These are phyloP conservation scores for Caenorhabditis briggsae DNA, from an alignment of 1,140 invertebrate species.

Conservation along the genomic window DNA sequence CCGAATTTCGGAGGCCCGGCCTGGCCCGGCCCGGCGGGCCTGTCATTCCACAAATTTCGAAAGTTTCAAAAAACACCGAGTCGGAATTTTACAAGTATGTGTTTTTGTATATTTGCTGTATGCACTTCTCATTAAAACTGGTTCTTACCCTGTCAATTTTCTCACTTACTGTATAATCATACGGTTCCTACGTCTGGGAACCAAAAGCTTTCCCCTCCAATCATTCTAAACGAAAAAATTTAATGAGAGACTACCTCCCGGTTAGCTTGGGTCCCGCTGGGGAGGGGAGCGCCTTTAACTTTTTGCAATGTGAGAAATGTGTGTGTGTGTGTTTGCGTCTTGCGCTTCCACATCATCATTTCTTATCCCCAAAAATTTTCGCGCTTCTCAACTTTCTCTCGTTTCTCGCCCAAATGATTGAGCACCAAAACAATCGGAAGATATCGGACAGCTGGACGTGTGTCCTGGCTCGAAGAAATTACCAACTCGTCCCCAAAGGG, in stretches of 20 bases:
- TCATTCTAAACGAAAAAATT: conserved; percentile 21
- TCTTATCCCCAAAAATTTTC: conserved; percentile 46
- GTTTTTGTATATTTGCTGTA: no score
- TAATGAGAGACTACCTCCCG: conserved; percentile 24
- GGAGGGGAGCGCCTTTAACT: conserved; percentile 25
- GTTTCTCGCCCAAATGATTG: not conserved
- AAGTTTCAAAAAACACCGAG: no score
- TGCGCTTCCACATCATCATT: conserved; percentile 45
- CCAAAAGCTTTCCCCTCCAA: not conserved
- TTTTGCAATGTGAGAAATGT: conserved; percentile 55
- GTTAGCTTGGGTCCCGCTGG: conserved; percentile 19
- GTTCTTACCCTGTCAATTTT: no score
- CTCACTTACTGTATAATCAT: no score
- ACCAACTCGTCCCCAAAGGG: no score
- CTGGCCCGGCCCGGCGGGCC: no score
- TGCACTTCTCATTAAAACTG: no score
- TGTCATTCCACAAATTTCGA: no score
- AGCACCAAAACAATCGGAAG: conserved; percentile 41
- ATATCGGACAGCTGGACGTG: conserved; percentile 4
- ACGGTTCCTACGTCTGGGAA: no score
- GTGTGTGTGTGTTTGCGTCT: conserved; percentile 54
- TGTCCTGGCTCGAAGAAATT: no score
- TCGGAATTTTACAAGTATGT: no score
- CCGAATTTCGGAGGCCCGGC: no score
- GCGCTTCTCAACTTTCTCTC: conserved; percentile 48